Conservation (phyloP, 2,113 vertebrate genomes). For the Saguinus midas region DNA sequence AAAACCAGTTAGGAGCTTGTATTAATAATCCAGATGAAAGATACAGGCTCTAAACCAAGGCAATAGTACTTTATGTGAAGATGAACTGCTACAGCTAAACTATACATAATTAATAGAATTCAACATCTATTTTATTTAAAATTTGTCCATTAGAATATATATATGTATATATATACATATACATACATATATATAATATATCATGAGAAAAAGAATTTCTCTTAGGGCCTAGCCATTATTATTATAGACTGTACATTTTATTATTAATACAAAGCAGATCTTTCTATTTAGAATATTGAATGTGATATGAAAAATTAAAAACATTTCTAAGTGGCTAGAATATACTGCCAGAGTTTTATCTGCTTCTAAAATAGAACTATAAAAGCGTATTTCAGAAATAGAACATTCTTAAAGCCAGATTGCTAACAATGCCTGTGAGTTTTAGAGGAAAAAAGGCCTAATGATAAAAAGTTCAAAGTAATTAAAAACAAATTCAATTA, state of each 20-base stretch:
- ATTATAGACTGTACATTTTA: neutral
- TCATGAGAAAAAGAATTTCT: slow-evolving; percentile 21
- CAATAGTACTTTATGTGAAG: neutral
- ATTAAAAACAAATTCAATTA: slow-evolving; percentile 33
- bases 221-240: neutral
- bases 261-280: neutral
- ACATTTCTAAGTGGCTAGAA: slow-evolving; percentile 46
- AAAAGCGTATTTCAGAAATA: slow-evolving; percentile 51
- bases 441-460: slow-evolving; percentile 10
- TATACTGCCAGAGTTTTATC: slow-evolving; percentile 44
- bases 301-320: slow-evolving; percentile 58
- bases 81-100: neutral
- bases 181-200: neutral
- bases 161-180: too few relatives aligned
- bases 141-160: neutral
- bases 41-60: neutral
- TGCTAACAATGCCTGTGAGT: slow-evolving; percentile 14
- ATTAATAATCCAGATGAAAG: neutral
- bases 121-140: neutral
- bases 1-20: neutral
- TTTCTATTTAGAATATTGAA: slow-evolving; percentile 38
- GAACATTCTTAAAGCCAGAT: slow-evolving; percentile 46
- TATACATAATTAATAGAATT: neutral
- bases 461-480: slow-evolving; percentile 22
- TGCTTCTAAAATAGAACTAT: slow-evolving; percentile 51